phyloP scores from a whole-genome alignment of 2,888 invertebrate species.

The Mythimna vitellina region DNA sequence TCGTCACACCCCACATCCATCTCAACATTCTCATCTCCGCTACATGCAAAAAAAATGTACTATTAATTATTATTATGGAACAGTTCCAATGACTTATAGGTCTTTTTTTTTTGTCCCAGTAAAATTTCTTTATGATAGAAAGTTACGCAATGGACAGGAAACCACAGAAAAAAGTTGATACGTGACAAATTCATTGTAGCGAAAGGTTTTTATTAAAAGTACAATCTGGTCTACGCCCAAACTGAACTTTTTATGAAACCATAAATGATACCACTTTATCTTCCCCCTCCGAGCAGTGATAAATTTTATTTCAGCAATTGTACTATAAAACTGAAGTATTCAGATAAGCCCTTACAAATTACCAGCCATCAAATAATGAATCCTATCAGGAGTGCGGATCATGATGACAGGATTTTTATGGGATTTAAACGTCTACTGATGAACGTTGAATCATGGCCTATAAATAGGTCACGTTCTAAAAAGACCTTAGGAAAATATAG shows the following conservation, averaged over 20 bases:
- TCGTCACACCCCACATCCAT: too few species aligned
- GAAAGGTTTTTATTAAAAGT: conserved; percentile 8
- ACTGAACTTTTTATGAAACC: conserved; percentile 42
- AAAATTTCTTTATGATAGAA: too few species aligned
- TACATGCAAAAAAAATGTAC: too few species aligned
- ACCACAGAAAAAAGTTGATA: too few species aligned
- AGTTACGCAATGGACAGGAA: too few species aligned
- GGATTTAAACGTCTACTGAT: neutral
- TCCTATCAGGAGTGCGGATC: conserved; percentile 27
- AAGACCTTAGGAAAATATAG: neutral
- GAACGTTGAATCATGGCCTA: too few species aligned
- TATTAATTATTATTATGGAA: too few species aligned
- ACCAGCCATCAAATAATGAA: conserved; percentile 19
- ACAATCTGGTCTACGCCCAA: conserved; percentile 7
- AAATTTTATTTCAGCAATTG: conserved; percentile 36
- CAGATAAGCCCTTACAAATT: conserved; percentile 24
- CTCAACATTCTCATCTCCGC: too few species aligned
- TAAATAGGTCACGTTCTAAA: neutral
- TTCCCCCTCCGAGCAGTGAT: conserved; percentile 36
- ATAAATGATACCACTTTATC: conserved; percentile 28
- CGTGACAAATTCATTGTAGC: too few species aligned
- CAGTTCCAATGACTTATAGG: too few species aligned
- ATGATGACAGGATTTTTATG: conserved; percentile 13
- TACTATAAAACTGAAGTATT: conserved; percentile 20
- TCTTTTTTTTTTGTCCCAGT: too few species aligned